Base-by-base conservation (phyloP, 2,888 invertebrate species). In the Kuschelorhynchus macadamiae region DNA sequence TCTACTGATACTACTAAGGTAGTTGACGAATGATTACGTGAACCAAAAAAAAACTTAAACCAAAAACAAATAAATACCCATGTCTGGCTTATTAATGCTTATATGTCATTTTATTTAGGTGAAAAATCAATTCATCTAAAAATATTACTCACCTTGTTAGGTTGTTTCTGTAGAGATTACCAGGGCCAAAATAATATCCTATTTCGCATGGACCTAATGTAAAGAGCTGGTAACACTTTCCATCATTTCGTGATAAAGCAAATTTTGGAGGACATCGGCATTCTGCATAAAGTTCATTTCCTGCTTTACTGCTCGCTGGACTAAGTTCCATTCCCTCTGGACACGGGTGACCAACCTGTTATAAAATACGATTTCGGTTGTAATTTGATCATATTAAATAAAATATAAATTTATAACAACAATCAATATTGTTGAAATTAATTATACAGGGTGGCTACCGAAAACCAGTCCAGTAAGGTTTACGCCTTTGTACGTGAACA, bases 251-350 rank as follows among this genome's bases (percentile, higher is more conserved):
- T 68, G 90, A 88, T 76, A 92, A 90, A 0, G 92, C 93, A 0
- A 91, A 91, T 32, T 91, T 90, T 0, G 94, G 94, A 0, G 94
- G 94, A 78, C 94, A 95, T 73, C 91, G 89, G 83, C 94, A 95
- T 80, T 93, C 92, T 0, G 94, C 93, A 0, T 88, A 86, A 76
- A 81, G 87, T 81, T 86, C 85, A 81, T 30, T 82, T 77, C 68
- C 82, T 11, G 77, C 75, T 64, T 74, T 78, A n/a, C 71, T 77
- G 2, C 79, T 74, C 1, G 85, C 87, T 0, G 93, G 93, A 71
- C 91, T 90, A 21, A 95, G 83, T 83, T 95, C 95, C 88, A 94
- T 94, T 8, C 92, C 93, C 0, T 92, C 91, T 0, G 93, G 92
- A 78, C 95, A 95, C 0, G 95, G 95, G 74, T 90, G 87, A 11